These are phyloP conservation scores for Anhinga anhinga DNA, from an alignment of 2,113 vertebrate species.

Conservation along the genomic window DNA sequence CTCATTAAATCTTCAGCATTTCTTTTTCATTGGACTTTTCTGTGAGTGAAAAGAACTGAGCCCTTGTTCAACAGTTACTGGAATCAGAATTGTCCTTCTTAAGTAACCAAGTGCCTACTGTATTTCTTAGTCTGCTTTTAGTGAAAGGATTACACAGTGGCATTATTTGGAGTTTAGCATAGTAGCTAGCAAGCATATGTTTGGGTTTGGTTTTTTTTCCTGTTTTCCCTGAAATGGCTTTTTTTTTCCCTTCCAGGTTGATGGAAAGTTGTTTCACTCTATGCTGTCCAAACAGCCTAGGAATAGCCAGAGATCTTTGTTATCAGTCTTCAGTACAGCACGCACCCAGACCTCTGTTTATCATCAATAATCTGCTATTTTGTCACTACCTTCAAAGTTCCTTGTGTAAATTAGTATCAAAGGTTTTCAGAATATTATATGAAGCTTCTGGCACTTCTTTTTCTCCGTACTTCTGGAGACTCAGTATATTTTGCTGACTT, in stretches of 20 bases:
- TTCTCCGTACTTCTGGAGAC: neutral
- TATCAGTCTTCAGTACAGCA: neutral
- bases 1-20: slow-evolving; percentile 17
- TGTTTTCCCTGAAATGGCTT: neutral
- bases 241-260: neutral
- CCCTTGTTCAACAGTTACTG: neutral
- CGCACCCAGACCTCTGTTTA: neutral
- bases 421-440: neutral
- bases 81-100: neutral
- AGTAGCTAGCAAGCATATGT: neutral
- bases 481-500: neutral
- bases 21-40: neutral
- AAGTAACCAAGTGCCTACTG: neutral
- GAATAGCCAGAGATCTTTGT: neutral
- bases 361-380: neutral
- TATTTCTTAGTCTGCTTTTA: neutral
- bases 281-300: neutral
- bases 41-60: neutral
- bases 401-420: neutral
- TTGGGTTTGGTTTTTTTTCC: neutral
- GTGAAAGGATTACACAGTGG: neutral
- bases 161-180: neutral
- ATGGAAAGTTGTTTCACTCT: neutral
- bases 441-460: neutral
- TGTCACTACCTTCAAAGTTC: neutral